Evolutionary conservation across 2,113 vertebrate species (phyloP).

Genomic region (Platanista minor): DNA sequence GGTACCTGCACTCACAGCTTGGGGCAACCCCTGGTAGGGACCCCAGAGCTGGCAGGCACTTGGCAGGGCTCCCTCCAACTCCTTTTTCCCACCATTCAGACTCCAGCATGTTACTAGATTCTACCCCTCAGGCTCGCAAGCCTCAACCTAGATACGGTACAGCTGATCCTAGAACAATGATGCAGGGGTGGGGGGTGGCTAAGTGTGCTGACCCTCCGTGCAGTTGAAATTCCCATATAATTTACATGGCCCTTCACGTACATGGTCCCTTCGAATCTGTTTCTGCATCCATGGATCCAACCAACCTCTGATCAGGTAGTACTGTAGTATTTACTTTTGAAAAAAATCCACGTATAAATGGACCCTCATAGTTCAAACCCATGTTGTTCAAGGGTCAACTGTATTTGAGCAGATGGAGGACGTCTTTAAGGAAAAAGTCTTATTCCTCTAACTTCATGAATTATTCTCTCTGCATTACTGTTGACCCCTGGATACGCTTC

Average conservation of each 20-base stretch:
- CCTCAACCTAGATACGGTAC: background rate
- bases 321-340: background rate
- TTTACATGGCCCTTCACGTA: background rate
- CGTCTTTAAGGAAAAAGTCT: background rate
- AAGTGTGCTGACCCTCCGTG: background rate
- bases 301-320: background rate
- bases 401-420: background rate
- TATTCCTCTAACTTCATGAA: background rate
- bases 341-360: background rate
- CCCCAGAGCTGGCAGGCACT: background rate
- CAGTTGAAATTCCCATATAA: background rate
- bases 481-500: background rate
- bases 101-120: background rate
- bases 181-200: fast-evolving
- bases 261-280: too few relatives aligned
- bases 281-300: background rate
- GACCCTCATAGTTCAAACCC: background rate
- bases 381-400: background rate
- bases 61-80: background rate
- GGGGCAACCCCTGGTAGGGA: background rate
- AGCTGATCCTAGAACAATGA: background rate
- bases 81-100: background rate
- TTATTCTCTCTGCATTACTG: background rate
- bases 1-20: background rate
- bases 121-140: background rate